phyloP scores from a whole-genome alignment of 1,140 invertebrate species.

The Phymastichus coffea region DNA sequence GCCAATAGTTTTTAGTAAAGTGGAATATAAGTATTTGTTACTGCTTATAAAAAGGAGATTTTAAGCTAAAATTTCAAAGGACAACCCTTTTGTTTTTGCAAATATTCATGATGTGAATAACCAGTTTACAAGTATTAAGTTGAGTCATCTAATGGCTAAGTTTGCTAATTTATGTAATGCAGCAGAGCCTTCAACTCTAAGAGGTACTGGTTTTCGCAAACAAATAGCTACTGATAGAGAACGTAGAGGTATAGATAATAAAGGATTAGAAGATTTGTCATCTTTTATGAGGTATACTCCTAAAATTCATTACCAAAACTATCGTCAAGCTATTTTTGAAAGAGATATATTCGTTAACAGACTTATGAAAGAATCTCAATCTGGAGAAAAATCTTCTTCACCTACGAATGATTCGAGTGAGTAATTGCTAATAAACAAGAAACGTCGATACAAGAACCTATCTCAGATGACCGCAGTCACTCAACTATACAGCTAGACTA shows the following conservation, averaged over 20 bases:
- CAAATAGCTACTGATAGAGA: constrained; percentile 19
- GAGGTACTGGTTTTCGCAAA: constrained; percentile 24
- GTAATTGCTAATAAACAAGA: too few species aligned
- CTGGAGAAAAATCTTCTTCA: too few species aligned
- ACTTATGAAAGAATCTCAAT: neutral
- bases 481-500: too few species aligned
- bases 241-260: neutral
- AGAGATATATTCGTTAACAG: neutral
- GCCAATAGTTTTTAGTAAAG: neutral
- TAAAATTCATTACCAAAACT: neutral
- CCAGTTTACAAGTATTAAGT: neutral
- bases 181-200: neutral
- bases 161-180: constrained; percentile 11
- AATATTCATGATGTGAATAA: neutral
- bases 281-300: neutral
- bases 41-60: neutral
- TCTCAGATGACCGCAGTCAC: too few species aligned
- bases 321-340: neutral
- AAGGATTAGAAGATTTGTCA: neutral
- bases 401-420: too few species aligned
- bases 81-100: neutral
- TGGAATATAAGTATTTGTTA: neutral
- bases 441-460: too few species aligned
- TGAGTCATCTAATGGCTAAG: constrained; percentile 8
- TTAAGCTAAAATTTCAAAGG: neutral